Evolutionary conservation across 2,888 invertebrate genomes (phyloP), one percentile per base, ranked within the genome.

Genomic region (Abscondita cerata): DNA sequence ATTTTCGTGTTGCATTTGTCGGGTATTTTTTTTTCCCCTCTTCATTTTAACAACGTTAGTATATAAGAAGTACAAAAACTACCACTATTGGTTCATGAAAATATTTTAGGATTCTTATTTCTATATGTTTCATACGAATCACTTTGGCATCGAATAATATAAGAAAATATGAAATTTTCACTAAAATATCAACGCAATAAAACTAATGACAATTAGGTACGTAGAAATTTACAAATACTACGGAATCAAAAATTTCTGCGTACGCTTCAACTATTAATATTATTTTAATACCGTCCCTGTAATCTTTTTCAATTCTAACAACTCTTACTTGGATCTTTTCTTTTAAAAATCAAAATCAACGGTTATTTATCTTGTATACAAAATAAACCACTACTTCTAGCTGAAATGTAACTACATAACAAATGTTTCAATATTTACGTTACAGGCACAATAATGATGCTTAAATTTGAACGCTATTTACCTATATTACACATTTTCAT

Each of bases 61-160:
- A 62, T 62, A 62, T 62, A 62, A 59, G 62, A 62, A 62, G 62
- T 62, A 62, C 57, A 62, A 62, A 62, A 62, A 57, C 62, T 62
- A 62, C 52, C 25, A 34, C 76, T 77, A 77, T 72, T 76, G 77
- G 76, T 76, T 69, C 77, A 77, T 75, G 76, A 78, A 78, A 78
- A 78, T 78, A 78, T 77, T 69, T 77, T 66, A 59, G 59, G 57
- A 52, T 57, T 48, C 59, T 62, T 63, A 59, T 51, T 12, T 51
- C 20, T 19, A 19, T 53, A 48, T 62, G 54, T 44, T 25, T 59
- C 48, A 54, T 59, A 63, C 55, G 51, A 59, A 63, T 59, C 59
- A 59, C 63, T 59, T 63, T 63, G 59, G 59, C 62, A 53, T 58
- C 57, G 25, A 62, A 48, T 52, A 44, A 41, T 54, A 52, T 52